Evolutionary conservation across 2,797 vertebrate genomes (phyloP), one percentile per base, ranked within the genome.

Genomic region (Selene dorsalis): DNA sequence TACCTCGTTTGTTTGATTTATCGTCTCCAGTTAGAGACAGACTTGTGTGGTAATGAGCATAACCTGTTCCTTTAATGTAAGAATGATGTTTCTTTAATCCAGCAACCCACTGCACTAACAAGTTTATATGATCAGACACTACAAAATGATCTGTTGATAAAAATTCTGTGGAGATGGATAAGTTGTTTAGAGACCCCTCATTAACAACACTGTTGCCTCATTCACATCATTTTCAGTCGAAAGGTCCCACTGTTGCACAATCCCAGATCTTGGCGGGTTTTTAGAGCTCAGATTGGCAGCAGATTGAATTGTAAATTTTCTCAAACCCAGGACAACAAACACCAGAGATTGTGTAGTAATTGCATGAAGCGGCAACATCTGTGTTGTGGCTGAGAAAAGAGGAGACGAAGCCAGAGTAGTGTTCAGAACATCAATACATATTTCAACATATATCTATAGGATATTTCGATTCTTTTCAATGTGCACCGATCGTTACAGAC

Each of bases 401-500:
- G 45, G 61, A 78, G 22, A 77, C 67, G 32, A n/a, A 84, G 66
- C 57, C 79, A 53, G 58, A 1, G 26, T 28, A 6, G 39, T 47
- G 30, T 68, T 84, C 17, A 73, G 43, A 72, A 79, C 63, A 70
- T 75, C 11, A 48, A 68, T 20, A 45, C 86, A 17, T 84, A 83
- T 82, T 67, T 82, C 35, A 86, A 72, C 64, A 72, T 85, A 86
- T 43, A 86, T 72, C 79, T 61, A 43, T 50, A 72, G 47, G 14
- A 73, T 81, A 76, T 80, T 63, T 60, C 68, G 52, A 81, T 83
- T 80, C 14, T 77, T 78, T 72, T 77, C 64, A 76, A 70, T 83
- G 75, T 84, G 68, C 81, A 82, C 74, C 83, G 79, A 50, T 62
- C 60, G 61, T 68, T 73, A 87, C 79, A 89, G 73, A 84, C 84